These are phyloP conservation scores for Agriopis marginaria DNA, from an alignment of 2,888 invertebrate species.

Conservation along the genomic window DNA sequence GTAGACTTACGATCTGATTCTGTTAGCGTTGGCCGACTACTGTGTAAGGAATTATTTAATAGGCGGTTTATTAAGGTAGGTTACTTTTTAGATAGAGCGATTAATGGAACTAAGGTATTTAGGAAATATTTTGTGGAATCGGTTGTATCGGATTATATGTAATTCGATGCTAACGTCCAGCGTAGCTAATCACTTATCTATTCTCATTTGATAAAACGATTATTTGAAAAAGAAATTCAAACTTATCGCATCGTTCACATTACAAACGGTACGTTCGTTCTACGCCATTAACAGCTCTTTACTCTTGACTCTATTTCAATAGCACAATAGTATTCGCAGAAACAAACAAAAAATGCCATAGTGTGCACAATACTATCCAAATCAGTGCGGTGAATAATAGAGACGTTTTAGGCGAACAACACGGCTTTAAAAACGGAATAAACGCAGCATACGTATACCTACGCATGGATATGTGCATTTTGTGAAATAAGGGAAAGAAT, in stretches of 20 bases:
- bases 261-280: no score
- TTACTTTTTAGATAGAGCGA: conserved; percentile 13
- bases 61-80: conserved; percentile 11
- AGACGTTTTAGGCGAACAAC: no score
- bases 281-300: no score
- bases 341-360: no score
- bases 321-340: no score
- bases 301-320: no score
- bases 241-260: not conserved
- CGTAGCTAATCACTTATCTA: not conserved
- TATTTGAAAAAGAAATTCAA: not conserved
- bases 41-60: conserved; percentile 30
- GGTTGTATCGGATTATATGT: not conserved
- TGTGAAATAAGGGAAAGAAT: no score
- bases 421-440: no score
- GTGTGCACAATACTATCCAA: no score
- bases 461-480: no score
- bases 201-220: not conserved
- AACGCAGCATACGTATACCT: no score
- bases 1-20: conserved; percentile 43
- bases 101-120: conserved; percentile 2
- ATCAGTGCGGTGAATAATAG: no score
- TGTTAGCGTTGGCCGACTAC: conserved; percentile 23
- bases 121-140: not conserved
- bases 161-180: not conserved